A percentile compares a stretch with the other conserved stretches of the same genome.
phyloP scores from a whole-genome alignment of 2,888 invertebrate genomes.

The Cylindroiulus punctatus region DNA sequence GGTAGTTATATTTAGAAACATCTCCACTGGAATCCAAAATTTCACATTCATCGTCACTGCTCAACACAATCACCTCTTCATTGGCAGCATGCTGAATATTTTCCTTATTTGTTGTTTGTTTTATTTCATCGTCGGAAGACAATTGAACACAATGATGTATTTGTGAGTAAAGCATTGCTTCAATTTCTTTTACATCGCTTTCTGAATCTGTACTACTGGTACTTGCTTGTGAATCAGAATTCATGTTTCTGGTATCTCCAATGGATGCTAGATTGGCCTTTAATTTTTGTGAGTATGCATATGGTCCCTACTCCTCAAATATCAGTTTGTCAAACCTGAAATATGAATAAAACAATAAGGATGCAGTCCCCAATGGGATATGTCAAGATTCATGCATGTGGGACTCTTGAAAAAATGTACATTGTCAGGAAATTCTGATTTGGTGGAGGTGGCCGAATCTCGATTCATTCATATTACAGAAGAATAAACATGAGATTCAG shows the following conservation, averaged over 20 bases:
- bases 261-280: too few species aligned
- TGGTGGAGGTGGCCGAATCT: too few species aligned
- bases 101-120: neutral
- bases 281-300: neutral
- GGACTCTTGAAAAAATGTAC: too few species aligned
- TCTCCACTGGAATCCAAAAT: neutral
- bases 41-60: conserved; percentile 36
- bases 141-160: neutral
- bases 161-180: conserved; percentile 49
- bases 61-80: neutral
- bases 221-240: neutral
- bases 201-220: neutral
- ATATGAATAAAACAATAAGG: neutral
- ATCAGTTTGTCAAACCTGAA: neutral
- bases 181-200: conserved; percentile 1
- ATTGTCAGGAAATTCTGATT: too few species aligned
- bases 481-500: too few species aligned
- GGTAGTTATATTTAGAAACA: conserved; percentile 2
- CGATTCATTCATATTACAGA: too few species aligned
- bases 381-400: too few species aligned
- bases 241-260: neutral
- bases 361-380: too few species aligned
- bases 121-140: neutral
- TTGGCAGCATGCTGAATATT: neutral
- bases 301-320: neutral